These are phyloP conservation scores for Beris morrisii DNA, from an alignment of 2,888 invertebrate species.

Conservation along the genomic window DNA sequence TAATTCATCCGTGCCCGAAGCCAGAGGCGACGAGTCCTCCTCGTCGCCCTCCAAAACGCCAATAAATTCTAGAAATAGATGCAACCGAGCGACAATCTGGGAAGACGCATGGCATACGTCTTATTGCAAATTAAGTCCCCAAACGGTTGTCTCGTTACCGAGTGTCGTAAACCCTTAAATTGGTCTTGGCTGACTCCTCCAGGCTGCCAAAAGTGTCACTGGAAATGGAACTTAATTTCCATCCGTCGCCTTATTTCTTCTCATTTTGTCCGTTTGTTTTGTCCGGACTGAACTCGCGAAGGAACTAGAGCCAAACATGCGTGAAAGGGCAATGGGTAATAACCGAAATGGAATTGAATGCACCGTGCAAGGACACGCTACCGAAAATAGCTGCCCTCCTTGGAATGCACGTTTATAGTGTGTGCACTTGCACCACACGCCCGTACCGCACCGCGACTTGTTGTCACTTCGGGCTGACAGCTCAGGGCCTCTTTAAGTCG, in stretches of 20 bases:
- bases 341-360: slow-evolving; percentile 18
- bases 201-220: slow-evolving; percentile 21
- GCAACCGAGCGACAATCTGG: slow-evolving; percentile 28
- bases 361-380: slow-evolving; percentile 19
- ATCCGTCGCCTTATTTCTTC: not conserved
- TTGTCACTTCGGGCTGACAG: slow-evolving; percentile 7
- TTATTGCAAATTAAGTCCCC: slow-evolving; percentile 28
- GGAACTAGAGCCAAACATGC: slow-evolving; percentile 5
- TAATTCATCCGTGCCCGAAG: slow-evolving; percentile 18
- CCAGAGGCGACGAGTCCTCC: slow-evolving; percentile 12
- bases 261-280: not conserved
- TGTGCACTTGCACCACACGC: slow-evolving; percentile 20
- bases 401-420: slow-evolving; percentile 4
- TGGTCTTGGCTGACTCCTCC: slow-evolving; percentile 6
- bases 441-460: not conserved
- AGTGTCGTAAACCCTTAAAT: slow-evolving; percentile 23
- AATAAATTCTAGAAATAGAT: slow-evolving; percentile 32
- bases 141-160: slow-evolving; percentile 18
- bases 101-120: slow-evolving; percentile 13
- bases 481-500: slow-evolving; percentile 24
- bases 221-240: slow-evolving; percentile 21
- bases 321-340: slow-evolving; percentile 26
- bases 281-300: not conserved
- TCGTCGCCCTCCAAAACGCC: slow-evolving; percentile 27
- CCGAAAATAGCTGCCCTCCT: slow-evolving; percentile 21